These are phyloP conservation scores for Falco berigora DNA, from an alignment of 2,797 vertebrate species.

Conservation along the genomic window DNA sequence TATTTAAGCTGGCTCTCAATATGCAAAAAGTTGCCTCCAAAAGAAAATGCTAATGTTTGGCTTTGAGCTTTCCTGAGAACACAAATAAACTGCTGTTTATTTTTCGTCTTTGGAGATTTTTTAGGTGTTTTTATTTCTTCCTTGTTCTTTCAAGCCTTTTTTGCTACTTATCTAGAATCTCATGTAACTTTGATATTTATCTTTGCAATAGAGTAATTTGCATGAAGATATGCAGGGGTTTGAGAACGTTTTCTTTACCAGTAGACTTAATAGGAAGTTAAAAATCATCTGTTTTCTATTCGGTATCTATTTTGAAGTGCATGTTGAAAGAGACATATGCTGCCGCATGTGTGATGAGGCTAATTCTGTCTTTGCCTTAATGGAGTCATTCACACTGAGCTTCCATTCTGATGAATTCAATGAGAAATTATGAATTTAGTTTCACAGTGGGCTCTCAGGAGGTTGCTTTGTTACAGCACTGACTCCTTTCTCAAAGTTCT, in stretches of 20 bases:
- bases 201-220: neutral
- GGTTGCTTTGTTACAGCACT: neutral
- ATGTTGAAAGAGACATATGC: neutral
- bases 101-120: conserved; percentile 24
- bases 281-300: conserved; percentile 21
- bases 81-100: conserved; percentile 7
- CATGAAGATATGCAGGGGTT: neutral
- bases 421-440: neutral
- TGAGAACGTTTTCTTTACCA: neutral
- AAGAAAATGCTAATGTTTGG: conserved; percentile 45
- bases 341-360: conserved; percentile 26
- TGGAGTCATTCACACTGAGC: neutral
- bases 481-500: neutral
- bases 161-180: conserved; percentile 3
- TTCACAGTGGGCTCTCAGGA: neutral
- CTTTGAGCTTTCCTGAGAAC: conserved; percentile 34
- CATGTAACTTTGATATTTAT: conserved; percentile 17
- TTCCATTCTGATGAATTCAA: neutral
- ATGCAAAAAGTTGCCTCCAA: conserved; percentile 14
- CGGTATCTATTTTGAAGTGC: neutral
- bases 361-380: conserved; percentile 10
- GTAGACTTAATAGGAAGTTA: neutral
- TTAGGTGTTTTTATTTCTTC: conserved; percentile 16
- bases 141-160: conserved; percentile 16
- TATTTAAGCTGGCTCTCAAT: conserved; percentile 21